A percentile compares a stretch with the other conserved stretches of the same genome.
Conservation (phyloP, 2,113 vertebrate species). For the Pelecanoides urinatrix region DNA sequence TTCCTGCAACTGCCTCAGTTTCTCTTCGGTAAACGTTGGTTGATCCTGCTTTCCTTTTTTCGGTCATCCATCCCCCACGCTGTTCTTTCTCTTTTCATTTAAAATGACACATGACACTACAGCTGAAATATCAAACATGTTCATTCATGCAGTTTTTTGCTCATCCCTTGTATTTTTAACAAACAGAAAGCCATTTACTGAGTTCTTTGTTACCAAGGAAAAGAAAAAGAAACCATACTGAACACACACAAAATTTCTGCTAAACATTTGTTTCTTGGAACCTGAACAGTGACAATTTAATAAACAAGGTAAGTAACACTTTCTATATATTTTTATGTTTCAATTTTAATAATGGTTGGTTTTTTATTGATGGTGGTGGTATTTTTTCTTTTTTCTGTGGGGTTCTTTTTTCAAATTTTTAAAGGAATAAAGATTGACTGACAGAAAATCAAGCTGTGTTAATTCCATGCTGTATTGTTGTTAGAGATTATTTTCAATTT, state of each 20-base stretch:
- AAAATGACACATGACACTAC: neutral
- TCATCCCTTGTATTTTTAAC: neutral
- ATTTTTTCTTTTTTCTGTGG: neutral
- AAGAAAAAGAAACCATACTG: neutral
- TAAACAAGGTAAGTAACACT: neutral
- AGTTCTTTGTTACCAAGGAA: neutral
- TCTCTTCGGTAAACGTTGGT: neutral
- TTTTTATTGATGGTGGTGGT: neutral
- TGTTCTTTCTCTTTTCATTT: neutral
- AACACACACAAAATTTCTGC: neutral
- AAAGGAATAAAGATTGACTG: neutral
- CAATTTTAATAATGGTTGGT: neutral
- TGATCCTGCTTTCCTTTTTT: neutral
- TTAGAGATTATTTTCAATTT: conserved; percentile 22
- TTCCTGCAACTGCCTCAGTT: neutral
- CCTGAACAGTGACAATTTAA: neutral
- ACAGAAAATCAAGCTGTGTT: conserved; percentile 26
- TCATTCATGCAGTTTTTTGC: neutral
- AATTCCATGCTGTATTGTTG: neutral
- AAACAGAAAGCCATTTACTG: neutral
- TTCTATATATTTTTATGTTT: neutral
- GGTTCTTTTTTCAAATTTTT: neutral
- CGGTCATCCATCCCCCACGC: neutral
- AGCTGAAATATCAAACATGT: neutral
- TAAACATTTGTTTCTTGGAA: neutral